These are phyloP conservation scores for Hydriomena furcata DNA, from an alignment of 2,888 invertebrate species.

Conservation along the genomic window DNA sequence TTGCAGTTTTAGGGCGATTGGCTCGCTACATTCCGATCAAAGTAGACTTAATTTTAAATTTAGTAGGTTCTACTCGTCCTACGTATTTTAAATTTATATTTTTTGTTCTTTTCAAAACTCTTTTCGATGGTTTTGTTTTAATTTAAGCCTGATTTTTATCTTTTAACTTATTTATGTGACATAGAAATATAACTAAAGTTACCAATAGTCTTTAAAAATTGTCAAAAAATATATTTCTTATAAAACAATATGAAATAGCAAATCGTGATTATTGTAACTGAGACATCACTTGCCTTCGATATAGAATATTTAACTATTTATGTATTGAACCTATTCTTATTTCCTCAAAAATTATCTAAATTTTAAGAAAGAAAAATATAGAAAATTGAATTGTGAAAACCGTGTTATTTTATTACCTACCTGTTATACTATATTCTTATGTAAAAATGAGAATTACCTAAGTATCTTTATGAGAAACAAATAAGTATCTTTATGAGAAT, in stretches of 20 bases:
- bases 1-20: conserved; percentile 67
- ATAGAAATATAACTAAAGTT: conserved; percentile 73
- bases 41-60: conserved; percentile 45
- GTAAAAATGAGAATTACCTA: no score
- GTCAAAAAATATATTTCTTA: conserved; percentile 40
- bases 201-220: conserved; percentile 71
- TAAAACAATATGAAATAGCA: conserved; percentile 35
- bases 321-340: conserved; percentile 55
- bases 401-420: conserved; percentile 48
- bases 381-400: conserved; percentile 60
- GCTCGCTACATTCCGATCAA: conserved; percentile 64
- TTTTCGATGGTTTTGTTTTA: conserved; percentile 35
- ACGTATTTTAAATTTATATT: conserved; percentile 21
- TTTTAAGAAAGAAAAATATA: conserved; percentile 72
- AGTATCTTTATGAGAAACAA: no score
- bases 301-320: conserved; percentile 73
- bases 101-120: conserved; percentile 28
- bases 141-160: conserved; percentile 67
- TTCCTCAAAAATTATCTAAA: conserved; percentile 68
- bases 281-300: conserved; percentile 69
- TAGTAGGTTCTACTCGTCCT: conserved; percentile 4
- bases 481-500: no score
- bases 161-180: conserved; percentile 76
- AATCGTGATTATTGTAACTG: conserved; percentile 44
- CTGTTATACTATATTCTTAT: no score